Evolutionary conservation across 2,113 vertebrate genomes (phyloP).

Genomic region (Conger conger): DNA sequence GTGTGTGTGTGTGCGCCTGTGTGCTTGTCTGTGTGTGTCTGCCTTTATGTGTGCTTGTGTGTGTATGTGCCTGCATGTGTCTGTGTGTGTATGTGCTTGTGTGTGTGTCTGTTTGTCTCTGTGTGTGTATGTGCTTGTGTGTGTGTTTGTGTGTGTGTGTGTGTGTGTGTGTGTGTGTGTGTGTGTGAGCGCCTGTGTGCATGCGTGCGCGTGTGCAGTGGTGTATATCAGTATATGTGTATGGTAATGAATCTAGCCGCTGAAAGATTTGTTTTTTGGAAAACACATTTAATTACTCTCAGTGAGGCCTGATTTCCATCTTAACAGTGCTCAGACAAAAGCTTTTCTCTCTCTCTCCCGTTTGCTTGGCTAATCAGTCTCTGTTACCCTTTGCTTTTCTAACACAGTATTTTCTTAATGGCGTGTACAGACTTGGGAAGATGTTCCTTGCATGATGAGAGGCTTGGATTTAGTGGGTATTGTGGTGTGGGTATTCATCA

Average conservation of each 20-base stretch:
- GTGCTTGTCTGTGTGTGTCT: not conserved
- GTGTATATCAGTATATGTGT: not conserved
- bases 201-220: not conserved
- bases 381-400: not conserved
- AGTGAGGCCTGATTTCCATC: not conserved
- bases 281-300: not conserved
- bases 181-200: slow-evolving; percentile 9
- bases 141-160: slow-evolving; percentile 12
- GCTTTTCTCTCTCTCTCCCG: not conserved
- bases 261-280: not conserved
- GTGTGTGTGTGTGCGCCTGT: slow-evolving; percentile 10
- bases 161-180: slow-evolving; percentile 13
- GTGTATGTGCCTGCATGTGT: slow-evolving; percentile 16
- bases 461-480: not conserved
- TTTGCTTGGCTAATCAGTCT: not conserved
- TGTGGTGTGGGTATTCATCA: not conserved
- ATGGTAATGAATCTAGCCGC: not conserved
- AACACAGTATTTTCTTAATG: not conserved
- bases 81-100: slow-evolving; percentile 17
- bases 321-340: not conserved
- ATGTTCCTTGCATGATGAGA: not conserved
- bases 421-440: not conserved
- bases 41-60: not conserved
- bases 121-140: slow-evolving; percentile 3
- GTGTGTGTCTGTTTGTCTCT: not conserved